Evolutionary conservation across 2,113 vertebrate species (phyloP).

Genomic region (Sterrhoptilus dennistouni): DNA sequence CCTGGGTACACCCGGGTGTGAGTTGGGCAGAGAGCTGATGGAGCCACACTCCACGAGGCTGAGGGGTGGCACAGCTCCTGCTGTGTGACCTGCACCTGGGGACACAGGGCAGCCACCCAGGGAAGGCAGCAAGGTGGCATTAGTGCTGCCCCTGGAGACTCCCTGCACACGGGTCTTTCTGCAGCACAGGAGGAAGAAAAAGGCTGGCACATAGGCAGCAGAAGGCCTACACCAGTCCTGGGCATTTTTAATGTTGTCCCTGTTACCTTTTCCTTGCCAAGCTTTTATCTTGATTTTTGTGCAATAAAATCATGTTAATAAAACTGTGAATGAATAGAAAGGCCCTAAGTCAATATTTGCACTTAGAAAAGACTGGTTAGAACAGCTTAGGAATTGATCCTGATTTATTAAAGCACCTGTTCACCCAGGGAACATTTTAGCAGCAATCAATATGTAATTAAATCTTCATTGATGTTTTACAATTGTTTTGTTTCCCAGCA

Average conservation of each 20-base stretch:
- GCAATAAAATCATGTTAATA: constrained; percentile 52
- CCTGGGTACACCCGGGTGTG: background rate
- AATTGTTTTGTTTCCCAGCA: constrained; percentile 56
- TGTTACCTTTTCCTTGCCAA: background rate
- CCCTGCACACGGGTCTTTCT: background rate
- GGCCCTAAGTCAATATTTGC: constrained; percentile 39
- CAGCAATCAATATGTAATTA: constrained; percentile 63
- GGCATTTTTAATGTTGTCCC: background rate
- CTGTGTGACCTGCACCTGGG: accelerated
- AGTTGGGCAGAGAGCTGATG: background rate
- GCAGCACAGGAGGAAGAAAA: background rate
- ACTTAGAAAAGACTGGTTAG: constrained; percentile 22
- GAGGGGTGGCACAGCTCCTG: background rate
- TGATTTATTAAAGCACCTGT: constrained; percentile 56
- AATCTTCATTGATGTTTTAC: constrained; percentile 56
- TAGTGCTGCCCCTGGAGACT: background rate
- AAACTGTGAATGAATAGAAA: constrained; percentile 42
- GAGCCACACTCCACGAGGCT: background rate
- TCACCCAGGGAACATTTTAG: constrained; percentile 48
- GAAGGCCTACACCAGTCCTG: background rate
- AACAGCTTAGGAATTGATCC: constrained; percentile 59
- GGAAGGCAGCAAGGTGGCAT: background rate
- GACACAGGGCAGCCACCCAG: background rate
- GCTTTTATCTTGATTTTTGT: constrained; percentile 4
- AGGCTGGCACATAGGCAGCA: background rate